Percentiles rank a stretch among this genome's conserved stretches.
Evolutionary conservation across 2,888 invertebrate genomes (phyloP).

Genomic region (Acleris laterana): DNA sequence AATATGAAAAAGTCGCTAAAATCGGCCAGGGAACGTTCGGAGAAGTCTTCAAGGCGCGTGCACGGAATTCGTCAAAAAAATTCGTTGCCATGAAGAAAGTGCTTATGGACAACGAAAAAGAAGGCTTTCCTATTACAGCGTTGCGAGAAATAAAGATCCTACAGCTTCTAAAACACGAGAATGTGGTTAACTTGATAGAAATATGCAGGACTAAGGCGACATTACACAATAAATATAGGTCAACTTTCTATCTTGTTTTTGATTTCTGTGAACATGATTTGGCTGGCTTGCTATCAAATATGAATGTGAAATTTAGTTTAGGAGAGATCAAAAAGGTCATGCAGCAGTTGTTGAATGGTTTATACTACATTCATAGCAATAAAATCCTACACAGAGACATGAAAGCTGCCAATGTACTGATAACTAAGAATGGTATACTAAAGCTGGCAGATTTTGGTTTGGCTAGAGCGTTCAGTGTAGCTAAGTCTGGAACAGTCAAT

Average conservation of each 20-base stretch:
- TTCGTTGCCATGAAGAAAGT: conserved; percentile 99
- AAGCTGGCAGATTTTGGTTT: conserved; percentile 99
- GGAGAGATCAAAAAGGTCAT: conserved; percentile 97
- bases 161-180: conserved; percentile 97
- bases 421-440: conserved; percentile 96
- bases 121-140: conserved; percentile 99
- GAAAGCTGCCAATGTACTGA: conserved; percentile 99
- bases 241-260: conserved; percentile 97
- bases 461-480: conserved; percentile 95
- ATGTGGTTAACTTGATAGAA: conserved; percentile 98
- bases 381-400: conserved; percentile 98
- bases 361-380: conserved; percentile 98
- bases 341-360: conserved; percentile 89
- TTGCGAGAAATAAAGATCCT: conserved; percentile 98
- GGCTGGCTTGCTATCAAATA: conserved; percentile 97
- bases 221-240: conserved; percentile 89
- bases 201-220: conserved; percentile 97
- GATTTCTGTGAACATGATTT: conserved; percentile 99
- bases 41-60: conserved; percentile 98
- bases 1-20: conserved; percentile 98
- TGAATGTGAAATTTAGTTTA: conserved; percentile 97
- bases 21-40: conserved; percentile 99
- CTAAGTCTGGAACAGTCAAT: conserved; percentile 90
- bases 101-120: conserved; percentile 99
- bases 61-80: conserved; percentile 92